phyloP scores from a whole-genome alignment of 2,888 invertebrate species.

The Mesorhabditis sp. region DNA sequence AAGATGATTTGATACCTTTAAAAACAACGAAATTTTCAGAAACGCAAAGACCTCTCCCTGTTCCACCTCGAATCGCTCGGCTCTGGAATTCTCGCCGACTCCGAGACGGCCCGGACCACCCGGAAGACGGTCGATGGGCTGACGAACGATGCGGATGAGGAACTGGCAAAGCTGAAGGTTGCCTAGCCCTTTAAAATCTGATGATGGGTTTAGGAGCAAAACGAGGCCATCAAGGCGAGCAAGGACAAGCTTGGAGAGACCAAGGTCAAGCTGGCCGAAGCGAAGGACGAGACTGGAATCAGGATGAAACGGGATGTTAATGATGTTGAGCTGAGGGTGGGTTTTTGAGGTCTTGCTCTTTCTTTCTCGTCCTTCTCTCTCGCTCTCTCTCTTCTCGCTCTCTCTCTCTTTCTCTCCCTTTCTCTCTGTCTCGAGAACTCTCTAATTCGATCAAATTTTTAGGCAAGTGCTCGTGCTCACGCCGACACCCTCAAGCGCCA shows the following conservation, averaged over 20 bases:
- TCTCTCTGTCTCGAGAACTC: not conserved
- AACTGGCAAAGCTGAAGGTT: not conserved
- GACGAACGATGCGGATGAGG: not conserved
- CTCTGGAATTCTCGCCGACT: not conserved
- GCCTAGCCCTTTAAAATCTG: not conserved
- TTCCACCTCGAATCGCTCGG: conserved; percentile 4
- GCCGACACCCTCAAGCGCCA: not conserved
- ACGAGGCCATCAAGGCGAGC: not conserved
- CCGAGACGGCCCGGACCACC: not conserved
- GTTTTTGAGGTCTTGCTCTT: not conserved
- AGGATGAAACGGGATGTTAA: not conserved
- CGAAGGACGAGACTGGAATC: conserved; percentile 3
- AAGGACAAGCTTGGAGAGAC: no score
- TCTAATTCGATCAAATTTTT: not conserved
- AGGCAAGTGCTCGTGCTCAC: not conserved
- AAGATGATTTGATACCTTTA: not conserved
- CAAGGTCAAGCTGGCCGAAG: not conserved
- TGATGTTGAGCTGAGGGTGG: not conserved
- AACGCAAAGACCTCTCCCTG: not conserved
- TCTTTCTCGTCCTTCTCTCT: no score
- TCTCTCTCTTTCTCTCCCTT: no score
- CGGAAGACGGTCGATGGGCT: not conserved
- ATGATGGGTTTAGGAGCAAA: not conserved
- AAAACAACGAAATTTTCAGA: not conserved
- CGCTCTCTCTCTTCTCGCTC: no score